Base-by-base conservation (phyloP, 2,113 vertebrate genomes). In the Fukomys damarensis region DNA sequence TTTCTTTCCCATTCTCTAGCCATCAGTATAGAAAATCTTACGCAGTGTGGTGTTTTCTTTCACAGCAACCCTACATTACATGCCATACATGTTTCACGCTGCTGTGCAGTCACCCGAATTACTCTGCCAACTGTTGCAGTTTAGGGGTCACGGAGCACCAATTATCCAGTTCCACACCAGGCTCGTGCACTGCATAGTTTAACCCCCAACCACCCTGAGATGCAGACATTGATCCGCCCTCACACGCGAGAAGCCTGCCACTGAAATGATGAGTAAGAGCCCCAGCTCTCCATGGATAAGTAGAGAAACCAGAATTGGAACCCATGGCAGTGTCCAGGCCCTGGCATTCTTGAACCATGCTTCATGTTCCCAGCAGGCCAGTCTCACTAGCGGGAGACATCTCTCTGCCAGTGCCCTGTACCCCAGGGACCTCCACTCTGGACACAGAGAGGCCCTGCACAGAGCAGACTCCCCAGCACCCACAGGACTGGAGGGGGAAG, bases 221-320 rank as follows among this genome's bases (percentile, higher is more conserved):
- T 1, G 0, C 6, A 30, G 41, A 24, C 2, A 1, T 32, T 2
- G 2, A 30, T 38, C 12, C 22, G 26, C n/a, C 30, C n/a, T 63
- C 20, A 28, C 38, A 56, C 16, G 7, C 0, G 0, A 70, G 86
- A 68, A 63, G 14, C 0, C 54, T 7, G 19, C 41, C 30, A 10
- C 72, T 38, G 80, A 30, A 5, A 22, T 22, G 87, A 28, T 26
- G 20, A 43, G 0, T 26, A 22, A 54, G 35, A 32, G 28, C n/a
- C 1, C 26, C 65, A 46, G 7, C 22, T 28, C 24, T 24, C n/a
- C 10, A 14, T 14, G 7, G 26, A 7, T 4, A 46, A 5, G 70
- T 3, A 52, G 28, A 30, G 77, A n/a, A 91, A n/a, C 4, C 56
- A 24, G 13, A 65, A 46, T 70, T 65, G 56, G 80, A 80, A 66